Evolutionary conservation across 2,113 vertebrate genomes (phyloP).

Genomic region (Varanus komodoensis): DNA sequence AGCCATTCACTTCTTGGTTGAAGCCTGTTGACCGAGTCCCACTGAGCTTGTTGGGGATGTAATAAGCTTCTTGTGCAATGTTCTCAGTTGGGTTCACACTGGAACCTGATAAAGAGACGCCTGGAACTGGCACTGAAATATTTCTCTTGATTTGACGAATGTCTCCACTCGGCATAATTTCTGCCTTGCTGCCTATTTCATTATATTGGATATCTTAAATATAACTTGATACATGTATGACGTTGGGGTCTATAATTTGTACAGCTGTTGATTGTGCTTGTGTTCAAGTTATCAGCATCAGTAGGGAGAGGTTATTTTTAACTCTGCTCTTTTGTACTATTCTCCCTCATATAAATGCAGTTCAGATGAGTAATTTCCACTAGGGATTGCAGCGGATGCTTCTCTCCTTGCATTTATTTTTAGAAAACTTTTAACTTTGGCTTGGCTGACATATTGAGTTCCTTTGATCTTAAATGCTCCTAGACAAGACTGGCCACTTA

Average conservation of each 20-base stretch:
- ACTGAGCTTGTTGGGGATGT: not conserved
- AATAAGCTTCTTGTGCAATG: not conserved
- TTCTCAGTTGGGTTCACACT: not conserved
- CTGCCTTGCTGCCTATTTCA: rapidly evolving
- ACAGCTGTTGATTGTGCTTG: conserved; percentile 4
- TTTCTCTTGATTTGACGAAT: not conserved
- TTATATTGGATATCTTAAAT: conserved; percentile 17
- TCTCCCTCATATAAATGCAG: conserved; percentile 3
- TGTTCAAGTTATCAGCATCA: conserved; percentile 8
- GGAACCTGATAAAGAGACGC: not conserved
- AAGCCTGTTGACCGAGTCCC: not conserved
- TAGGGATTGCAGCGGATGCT: not conserved
- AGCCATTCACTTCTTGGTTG: not conserved
- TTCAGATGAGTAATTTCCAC: conserved; percentile 26
- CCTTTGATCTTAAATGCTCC: conserved; percentile 23
- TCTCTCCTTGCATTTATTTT: conserved; percentile 20
- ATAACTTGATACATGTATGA: not conserved
- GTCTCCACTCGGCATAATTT: not conserved
- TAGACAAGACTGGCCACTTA: conserved; percentile 7
- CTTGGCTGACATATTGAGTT: conserved; percentile 25
- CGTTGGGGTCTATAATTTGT: not conserved
- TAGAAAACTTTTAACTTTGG: conserved; percentile 25
- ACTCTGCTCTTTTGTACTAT: conserved; percentile 9
- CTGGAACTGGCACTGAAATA: not conserved
- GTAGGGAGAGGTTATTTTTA: conserved; percentile 26